phyloP scores from a whole-genome alignment of 2,797 vertebrate species.

The Silurus aristotelis region DNA sequence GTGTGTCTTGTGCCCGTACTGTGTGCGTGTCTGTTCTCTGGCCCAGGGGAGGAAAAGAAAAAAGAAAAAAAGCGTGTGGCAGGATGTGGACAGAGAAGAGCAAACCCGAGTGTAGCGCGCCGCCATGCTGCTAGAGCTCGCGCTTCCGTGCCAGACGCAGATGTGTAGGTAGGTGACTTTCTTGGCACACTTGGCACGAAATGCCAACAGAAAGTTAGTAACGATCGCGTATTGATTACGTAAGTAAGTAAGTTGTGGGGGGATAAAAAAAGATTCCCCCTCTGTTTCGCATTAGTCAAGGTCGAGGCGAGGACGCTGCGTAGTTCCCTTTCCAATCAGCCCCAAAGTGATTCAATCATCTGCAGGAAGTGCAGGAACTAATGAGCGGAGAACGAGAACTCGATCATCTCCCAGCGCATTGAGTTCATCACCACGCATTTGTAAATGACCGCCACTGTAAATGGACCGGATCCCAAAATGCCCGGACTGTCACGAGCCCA shows the following conservation, averaged over 20 bases:
- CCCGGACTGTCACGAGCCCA: conserved; percentile 19
- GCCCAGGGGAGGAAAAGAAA: neutral
- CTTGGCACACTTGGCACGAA: conserved; percentile 42
- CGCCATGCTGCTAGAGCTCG: conserved; percentile 33
- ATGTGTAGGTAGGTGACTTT: conserved; percentile 17
- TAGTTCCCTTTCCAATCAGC: conserved; percentile 3
- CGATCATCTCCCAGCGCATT: conserved; percentile 3
- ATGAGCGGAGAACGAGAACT: neutral
- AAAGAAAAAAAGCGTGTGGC: conserved; percentile 8
- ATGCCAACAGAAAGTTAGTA: conserved; percentile 28
- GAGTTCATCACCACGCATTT: conserved; percentile 2
- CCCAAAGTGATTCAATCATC: conserved; percentile 32
- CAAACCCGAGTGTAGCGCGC: neutral
- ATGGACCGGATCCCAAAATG: conserved; percentile 22
- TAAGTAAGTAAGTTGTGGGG: neutral
- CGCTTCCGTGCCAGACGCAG: conserved; percentile 19
- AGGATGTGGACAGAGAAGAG: conserved; percentile 44
- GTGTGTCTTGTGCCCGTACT: neutral
- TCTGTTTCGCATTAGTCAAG: conserved; percentile 33
- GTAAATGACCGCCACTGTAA: conserved; percentile 49
- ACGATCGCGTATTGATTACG: conserved; percentile 6
- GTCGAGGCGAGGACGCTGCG: conserved; percentile 42
- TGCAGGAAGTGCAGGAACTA: conserved; percentile 42
- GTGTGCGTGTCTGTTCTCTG: neutral
- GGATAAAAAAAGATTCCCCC: neutral